Conservation (phyloP, 2,797 vertebrate genomes). For the Phalanger gymnotis region DNA sequence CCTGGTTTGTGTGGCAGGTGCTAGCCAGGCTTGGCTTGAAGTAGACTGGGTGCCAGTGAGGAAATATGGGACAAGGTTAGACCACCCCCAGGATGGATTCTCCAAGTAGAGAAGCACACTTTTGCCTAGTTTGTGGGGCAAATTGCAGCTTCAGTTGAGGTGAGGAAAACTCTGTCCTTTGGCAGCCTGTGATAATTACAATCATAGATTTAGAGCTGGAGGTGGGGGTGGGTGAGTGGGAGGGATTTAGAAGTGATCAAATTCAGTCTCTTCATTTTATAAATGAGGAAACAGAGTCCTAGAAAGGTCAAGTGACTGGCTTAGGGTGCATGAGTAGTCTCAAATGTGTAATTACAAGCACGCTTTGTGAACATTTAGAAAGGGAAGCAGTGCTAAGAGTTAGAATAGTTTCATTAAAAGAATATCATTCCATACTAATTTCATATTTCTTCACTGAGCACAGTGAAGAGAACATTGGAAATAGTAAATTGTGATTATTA, state of each 20-base stretch:
- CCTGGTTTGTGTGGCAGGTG: constrained; percentile 88
- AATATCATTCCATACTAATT: not conserved
- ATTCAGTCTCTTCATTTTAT: not conserved
- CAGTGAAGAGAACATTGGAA: not conserved
- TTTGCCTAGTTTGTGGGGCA: not conserved
- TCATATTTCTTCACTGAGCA: not conserved
- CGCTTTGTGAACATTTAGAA: not conserved
- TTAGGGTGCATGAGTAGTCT: not conserved
- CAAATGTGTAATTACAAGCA: not conserved
- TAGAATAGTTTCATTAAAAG: not conserved
- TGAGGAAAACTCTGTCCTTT: not conserved
- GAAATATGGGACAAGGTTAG: constrained; percentile 89
- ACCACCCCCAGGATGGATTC: not conserved
- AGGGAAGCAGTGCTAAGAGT: not conserved
- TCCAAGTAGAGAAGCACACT: not conserved
- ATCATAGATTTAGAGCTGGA: not conserved
- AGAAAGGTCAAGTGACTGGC: not conserved
- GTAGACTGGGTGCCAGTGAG: constrained; percentile 87
- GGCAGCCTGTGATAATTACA: not conserved
- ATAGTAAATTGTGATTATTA: no score
- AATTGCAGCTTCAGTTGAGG: not conserved
- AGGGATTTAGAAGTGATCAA: not conserved
- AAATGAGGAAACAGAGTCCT: not conserved
- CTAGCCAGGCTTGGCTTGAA: constrained; percentile 89
- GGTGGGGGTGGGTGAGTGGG: no score